Base-by-base conservation (phyloP, 2,888 invertebrate species). In the Lomographa bimaculata region DNA sequence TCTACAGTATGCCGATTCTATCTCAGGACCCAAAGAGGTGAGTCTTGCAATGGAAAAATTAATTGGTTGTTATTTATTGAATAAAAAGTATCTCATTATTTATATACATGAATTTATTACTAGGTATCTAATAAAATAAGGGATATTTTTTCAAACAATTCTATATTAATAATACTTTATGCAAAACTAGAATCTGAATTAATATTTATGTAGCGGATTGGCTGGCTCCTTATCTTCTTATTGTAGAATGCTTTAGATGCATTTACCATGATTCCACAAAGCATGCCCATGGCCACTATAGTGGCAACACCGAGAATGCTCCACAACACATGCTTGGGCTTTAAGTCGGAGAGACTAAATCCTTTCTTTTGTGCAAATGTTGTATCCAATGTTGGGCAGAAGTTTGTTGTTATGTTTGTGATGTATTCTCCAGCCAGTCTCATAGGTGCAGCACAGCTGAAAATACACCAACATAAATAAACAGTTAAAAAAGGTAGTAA, bases 1-100 rank as follows among this genome's bases (percentile, higher is more conserved):
- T 89, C 83, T 95, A 65, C 91, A 92, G 61, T 93, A 93, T 84
- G 92, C 94, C 45, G 92, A 93, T 79, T 92, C 93, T 76, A 86
- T 91, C 57, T 90, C 86, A 71, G 93, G 92, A 69, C 91, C 90
- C 66, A 81, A 87, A 75, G 90, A 94, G 93, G 94, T 94, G 79
- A 89, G 89, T 71, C 46, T 30, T 36, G 19, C 11, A 21, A 10
- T 10, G 4, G 8, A 16, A 14, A 14, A 14, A 20, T 1, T 11
- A 9, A 10, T 11, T 6, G 8, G 8, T 19, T 7, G 16, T 16
- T n/a, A 10, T 9, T 7, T 14, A 35, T 50, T 29, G 48, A 50
- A 29, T 38, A 17, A 41, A 38, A 45, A 41, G n/a, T n/a, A n/a
- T n/a, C n/a, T n/a, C n/a, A n/a, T n/a, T n/a, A 25, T 33, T 51